A percentile compares a stretch with the other conserved stretches of the same genome.
Evolutionary conservation across 1,140 invertebrate genomes (phyloP).

Genomic region (Doryteuthis pealeii): DNA sequence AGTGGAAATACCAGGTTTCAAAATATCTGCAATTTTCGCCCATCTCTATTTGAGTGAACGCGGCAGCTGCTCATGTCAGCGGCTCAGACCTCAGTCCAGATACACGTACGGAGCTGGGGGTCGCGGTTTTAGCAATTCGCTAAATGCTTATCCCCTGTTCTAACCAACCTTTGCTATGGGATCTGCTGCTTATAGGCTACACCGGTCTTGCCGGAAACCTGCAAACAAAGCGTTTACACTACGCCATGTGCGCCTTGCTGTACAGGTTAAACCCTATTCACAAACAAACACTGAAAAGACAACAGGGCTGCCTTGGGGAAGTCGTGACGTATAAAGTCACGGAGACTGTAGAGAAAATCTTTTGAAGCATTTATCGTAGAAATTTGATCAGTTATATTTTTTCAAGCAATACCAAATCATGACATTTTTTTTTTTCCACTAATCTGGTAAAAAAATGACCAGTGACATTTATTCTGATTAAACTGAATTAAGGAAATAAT

Average conservation of each 20-base stretch:
- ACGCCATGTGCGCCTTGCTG: constrained; percentile 35
- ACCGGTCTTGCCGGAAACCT: constrained; percentile 24
- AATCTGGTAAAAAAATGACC: no score
- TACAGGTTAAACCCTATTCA: constrained; percentile 23
- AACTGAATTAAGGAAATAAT: no score
- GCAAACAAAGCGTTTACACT: constrained; percentile 31
- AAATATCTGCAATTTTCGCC: constrained; percentile 53
- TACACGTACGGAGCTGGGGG: constrained; percentile 33
- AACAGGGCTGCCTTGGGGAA: constrained; percentile 31
- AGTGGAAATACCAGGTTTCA: constrained; percentile 31
- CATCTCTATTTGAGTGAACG: constrained; percentile 29
- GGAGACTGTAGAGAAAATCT: no score
- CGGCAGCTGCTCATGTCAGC: no score
- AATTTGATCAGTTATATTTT: no score
- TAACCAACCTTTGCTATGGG: constrained; percentile 29
- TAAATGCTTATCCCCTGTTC: constrained; percentile 37
- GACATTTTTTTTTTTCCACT: no score
- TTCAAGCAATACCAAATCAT: no score
- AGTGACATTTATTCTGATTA: no score
- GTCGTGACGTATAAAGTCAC: no score
- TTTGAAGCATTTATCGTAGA: no score
- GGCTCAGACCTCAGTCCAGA: constrained; percentile 31
- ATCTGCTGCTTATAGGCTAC: constrained; percentile 32
- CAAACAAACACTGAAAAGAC: constrained; percentile 23
- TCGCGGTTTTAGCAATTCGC: constrained; percentile 30